phyloP scores from a whole-genome alignment of 2,797 vertebrate genomes.

The Diceros bicornis region DNA sequence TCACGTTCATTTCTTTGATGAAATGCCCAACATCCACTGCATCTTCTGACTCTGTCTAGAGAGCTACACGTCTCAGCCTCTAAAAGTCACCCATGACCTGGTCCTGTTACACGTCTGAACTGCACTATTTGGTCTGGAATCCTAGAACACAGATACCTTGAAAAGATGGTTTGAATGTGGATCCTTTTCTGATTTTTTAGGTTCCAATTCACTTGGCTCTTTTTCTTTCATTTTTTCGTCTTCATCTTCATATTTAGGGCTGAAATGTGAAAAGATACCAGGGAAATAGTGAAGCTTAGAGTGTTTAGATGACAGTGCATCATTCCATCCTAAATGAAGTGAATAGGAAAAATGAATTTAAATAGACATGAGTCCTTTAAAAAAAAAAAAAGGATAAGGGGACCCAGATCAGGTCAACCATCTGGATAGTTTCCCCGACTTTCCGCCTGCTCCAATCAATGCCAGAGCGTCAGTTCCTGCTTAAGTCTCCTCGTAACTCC shows the following conservation, averaged over 20 bases:
- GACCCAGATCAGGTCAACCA: not conserved
- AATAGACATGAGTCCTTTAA: not conserved
- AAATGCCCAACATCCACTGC: not conserved
- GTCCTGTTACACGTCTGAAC: not conserved
- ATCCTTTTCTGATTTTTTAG: not conserved
- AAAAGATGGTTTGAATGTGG: not conserved
- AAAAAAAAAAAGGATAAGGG: not conserved
- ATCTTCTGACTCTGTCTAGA: not conserved
- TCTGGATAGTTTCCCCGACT: not conserved
- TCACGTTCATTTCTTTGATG: not conserved
- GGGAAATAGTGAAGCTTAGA: not conserved
- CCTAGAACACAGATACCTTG: slow-evolving; percentile 67
- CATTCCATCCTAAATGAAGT: not conserved
- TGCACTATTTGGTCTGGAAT: not conserved
- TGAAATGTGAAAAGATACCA: slow-evolving; percentile 73
- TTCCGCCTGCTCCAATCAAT: not conserved
- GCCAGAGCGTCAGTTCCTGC: not conserved
- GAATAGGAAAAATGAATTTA: not conserved
- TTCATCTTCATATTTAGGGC: slow-evolving; percentile 55
- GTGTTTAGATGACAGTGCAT: not conserved
- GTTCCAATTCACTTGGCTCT: not conserved
- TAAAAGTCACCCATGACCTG: not conserved
- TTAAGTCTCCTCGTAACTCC: not conserved
- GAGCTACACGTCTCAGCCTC: not conserved
- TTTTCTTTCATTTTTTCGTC: slow-evolving; percentile 59